Evolutionary conservation across 2,888 invertebrate species (phyloP).

Genomic region (Chironomus riparius): DNA sequence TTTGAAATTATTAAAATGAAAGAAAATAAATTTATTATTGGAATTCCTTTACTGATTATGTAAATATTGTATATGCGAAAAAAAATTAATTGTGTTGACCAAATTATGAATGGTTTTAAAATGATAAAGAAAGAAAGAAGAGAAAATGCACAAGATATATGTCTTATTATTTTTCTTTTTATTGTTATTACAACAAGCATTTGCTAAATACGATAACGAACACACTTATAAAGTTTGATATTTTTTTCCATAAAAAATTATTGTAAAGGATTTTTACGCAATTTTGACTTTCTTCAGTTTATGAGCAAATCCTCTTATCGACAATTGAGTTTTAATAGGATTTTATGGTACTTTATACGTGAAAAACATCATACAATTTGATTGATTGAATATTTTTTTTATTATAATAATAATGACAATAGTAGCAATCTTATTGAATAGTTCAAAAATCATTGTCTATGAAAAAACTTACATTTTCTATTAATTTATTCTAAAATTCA

Average conservation of each 20-base stretch:
- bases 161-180: not conserved
- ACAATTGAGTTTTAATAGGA: constrained; percentile 25
- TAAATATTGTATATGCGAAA: no score
- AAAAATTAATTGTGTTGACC: not conserved
- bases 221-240: no score
- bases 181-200: no score
- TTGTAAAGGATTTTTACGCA: not conserved
- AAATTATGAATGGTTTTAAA: not conserved
- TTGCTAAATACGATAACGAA: no score
- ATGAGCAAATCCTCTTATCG: not conserved
- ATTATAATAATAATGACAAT: not conserved
- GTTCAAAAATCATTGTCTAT: no score
- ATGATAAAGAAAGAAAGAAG: not conserved
- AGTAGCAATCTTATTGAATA: no score
- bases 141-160: not conserved
- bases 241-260: not conserved
- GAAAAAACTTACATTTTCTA: no score
- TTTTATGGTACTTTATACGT: not conserved
- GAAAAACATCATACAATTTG: not conserved
- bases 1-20: not conserved
- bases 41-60: no score
- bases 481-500: no score
- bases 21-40: no score
- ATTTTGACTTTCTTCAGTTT: not conserved
- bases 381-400: not conserved